phyloP scores from a whole-genome alignment of 2,797 vertebrate genomes.

The Columba guinea region DNA sequence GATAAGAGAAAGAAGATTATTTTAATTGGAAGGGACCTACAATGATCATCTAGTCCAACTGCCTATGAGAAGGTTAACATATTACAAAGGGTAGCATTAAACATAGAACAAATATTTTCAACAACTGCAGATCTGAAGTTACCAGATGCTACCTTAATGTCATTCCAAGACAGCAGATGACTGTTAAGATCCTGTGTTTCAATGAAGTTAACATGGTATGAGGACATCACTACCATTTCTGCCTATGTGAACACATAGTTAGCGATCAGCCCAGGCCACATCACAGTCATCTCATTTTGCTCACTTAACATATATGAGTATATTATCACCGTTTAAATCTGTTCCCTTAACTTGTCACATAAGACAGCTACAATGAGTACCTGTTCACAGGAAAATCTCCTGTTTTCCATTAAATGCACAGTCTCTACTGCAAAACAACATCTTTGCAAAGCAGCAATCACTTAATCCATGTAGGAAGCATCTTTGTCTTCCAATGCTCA shows the following conservation, averaged over 20 bases:
- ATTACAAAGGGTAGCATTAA: not conserved
- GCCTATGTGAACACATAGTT: not conserved
- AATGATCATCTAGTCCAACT: too few species aligned
- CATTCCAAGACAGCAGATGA: not conserved
- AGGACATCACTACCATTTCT: not conserved
- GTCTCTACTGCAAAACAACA: not conserved
- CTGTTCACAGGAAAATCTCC: constrained; percentile 8
- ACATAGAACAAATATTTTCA: not conserved
- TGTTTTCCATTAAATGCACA: not conserved
- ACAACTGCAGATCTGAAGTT: constrained; percentile 8
- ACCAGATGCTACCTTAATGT: not conserved
- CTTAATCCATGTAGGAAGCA: constrained; percentile 12
- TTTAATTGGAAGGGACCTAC: too few species aligned
- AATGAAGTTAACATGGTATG: not conserved
- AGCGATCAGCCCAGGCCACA: not conserved
- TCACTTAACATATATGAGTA: not conserved
- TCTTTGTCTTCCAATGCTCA: not conserved
- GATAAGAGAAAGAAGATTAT: too few species aligned
- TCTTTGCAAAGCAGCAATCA: constrained; percentile 8
- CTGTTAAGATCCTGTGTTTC: not conserved
- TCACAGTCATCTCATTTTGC: not conserved
- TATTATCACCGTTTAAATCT: not conserved
- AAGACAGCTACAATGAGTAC: not conserved
- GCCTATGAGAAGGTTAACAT: not conserved
- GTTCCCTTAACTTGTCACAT: not conserved